Evolutionary conservation across 2,888 invertebrate species (phyloP), one percentile per base, ranked within the genome.

Genomic region (Caenorhabditis drosophilae): DNA sequence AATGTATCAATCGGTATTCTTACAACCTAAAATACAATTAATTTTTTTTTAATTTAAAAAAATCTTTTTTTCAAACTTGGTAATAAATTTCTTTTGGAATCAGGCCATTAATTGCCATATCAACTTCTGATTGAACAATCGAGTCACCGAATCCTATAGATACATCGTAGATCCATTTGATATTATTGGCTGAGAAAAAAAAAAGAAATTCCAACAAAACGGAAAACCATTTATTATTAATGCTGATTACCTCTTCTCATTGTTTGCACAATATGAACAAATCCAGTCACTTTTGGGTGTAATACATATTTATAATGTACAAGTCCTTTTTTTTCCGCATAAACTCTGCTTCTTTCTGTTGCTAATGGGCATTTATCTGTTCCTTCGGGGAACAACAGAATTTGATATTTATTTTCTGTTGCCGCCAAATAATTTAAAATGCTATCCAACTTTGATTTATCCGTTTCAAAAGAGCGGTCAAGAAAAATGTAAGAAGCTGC

Each of bases 241-340:
- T 12, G 15, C 12, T 4, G 20, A 11, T 22, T 82, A 87, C 87
- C 84, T 82, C 85, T 79, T 66, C 85, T 82, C 86, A 88, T 86
- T 54, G 84, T 81, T 58, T 86, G 84, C n/a, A 85, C 84, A 48
- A 88, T 83, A 77, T 85, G 86, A 9, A 84, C 81, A 78, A 88
- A 87, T 2, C 93, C 93, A 0, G 91, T 92, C 6, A 91, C 92
- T 68, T 91, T 89, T 0, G 93, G 93, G 84, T 93, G 92, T 2
- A 93, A 86, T 1, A 91, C 90, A 81, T 89, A 89, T n/a, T 89
- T 87, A 83, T 91, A 92, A 48, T 85, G 84, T 67, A 85, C 75
- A 22, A 92, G 85, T 20, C 68, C 70, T n/a, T 69, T 68, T 52
- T 67, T 73, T 18, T 85, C 85, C 0, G 92, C 92, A 84, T 88